Evolutionary conservation across 2,888 invertebrate genomes (phyloP).

Genomic region (Scaptomyza flava): DNA sequence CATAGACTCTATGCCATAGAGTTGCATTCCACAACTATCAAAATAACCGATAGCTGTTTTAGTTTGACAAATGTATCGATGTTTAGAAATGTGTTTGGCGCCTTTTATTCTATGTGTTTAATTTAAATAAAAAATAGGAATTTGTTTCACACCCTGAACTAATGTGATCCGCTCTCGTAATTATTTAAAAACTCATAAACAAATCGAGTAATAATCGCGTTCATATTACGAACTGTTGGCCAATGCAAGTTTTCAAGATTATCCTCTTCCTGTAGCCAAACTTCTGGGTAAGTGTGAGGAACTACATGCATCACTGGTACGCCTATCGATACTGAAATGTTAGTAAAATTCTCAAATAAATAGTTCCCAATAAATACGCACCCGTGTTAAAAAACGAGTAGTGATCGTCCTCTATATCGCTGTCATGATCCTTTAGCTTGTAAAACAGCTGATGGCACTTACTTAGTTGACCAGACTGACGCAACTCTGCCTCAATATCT

Average conservation of each 20-base stretch:
- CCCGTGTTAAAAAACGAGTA: conserved; percentile 88
- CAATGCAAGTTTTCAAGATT: conserved; percentile 84
- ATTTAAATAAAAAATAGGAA: not conserved
- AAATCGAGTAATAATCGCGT: conserved; percentile 42
- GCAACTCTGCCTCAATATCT: conserved; percentile 88
- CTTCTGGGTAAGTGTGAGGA: conserved; percentile 93
- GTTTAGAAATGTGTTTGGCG: not conserved
- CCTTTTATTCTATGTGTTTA: not conserved
- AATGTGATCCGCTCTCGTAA: not conserved
- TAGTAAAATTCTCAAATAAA: conserved; percentile 17
- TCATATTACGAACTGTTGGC: conserved; percentile 56
- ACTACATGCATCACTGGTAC: conserved; percentile 93
- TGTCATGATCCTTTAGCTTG: conserved; percentile 86
- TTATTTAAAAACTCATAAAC: conserved; percentile 29
- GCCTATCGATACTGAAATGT: conserved; percentile 15
- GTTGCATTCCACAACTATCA: conserved; percentile 27
- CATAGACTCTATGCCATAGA: too few species aligned
- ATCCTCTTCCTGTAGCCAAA: conserved; percentile 94
- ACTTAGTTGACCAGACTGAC: conserved; percentile 86
- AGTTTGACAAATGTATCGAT: conserved; percentile 7
- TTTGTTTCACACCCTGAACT: not conserved
- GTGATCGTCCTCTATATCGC: conserved; percentile 95
- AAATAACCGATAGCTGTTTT: not conserved
- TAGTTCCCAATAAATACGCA: conserved; percentile 33
- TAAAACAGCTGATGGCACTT: conserved; percentile 88